Evolutionary conservation across 2,113 vertebrate genomes (phyloP), one percentile per base, ranked within the genome.

Genomic region (Cebidichthys violaceus): DNA sequence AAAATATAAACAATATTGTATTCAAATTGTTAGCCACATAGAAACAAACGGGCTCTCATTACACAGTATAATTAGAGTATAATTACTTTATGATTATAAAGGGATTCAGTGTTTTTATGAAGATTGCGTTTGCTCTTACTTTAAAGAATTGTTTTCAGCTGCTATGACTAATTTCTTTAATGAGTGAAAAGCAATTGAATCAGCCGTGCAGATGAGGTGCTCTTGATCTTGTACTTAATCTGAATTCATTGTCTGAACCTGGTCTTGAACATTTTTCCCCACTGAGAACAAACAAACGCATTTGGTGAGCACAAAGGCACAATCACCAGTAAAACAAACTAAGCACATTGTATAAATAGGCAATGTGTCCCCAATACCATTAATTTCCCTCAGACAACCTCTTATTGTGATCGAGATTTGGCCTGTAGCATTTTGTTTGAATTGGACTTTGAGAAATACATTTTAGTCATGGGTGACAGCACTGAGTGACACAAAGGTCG

Each of bases 61-160:
- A 75, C 5, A 62, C 35, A 35, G 82, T 70, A 61, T 85, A 69
- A 90, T 83, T 70, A 79, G 79, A 86, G 59, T 66, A 41, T 82
- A 85, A 92, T 90, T 75, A 77, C 50, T 70, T 81, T 70, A 77
- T 87, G 29, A 86, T n/a, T n/a, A n/a, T n/a, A n/a, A n/a, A n/a
- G n/a, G 39, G 10, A 77, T 43, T 54, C 17, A 74, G 43, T 14
- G 64, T 82, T 41, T 70, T 76, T 31, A 71, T 62, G 22, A 57
- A 57, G 66, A 70, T 33, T 73, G 33, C 2, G 4, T 71, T 73
- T 75, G 31, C 31, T 31, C 61, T 64, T 62, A 62, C 50, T 79
- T 77, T 55, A 69, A 62, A 66, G 43, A 68, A 37, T 39, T 50
- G 50, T 15, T 85, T 55, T 17, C 15, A 31, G 47, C 64, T 55